These are phyloP conservation scores for Parnassius orleans DNA, from an alignment of 2,888 invertebrate species.

Conservation along the genomic window DNA sequence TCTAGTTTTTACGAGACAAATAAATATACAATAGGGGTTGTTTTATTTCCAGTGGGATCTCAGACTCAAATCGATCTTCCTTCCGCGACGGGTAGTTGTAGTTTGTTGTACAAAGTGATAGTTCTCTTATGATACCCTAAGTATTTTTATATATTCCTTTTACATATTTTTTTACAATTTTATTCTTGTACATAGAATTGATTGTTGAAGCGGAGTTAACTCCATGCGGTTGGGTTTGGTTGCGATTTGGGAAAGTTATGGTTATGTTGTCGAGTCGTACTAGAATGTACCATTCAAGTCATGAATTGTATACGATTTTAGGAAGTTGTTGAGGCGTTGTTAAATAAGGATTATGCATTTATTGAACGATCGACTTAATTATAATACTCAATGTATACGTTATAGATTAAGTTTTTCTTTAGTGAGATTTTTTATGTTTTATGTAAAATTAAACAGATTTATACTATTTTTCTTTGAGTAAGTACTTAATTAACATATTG, in stretches of 20 bases:
- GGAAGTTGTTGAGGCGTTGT: constrained; percentile 60
- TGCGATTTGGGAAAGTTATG: constrained; percentile 50
- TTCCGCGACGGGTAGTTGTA: constrained; percentile 63
- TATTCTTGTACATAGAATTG: constrained; percentile 70
- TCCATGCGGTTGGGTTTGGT: constrained; percentile 59
- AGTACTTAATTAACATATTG: constrained; percentile 49
- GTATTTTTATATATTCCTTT: constrained; percentile 80
- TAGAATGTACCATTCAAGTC: constrained; percentile 51
- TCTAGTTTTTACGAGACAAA: constrained; percentile 13
- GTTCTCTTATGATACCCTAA: constrained; percentile 78
- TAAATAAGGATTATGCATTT: constrained; percentile 73
- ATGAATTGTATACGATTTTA: constrained; percentile 72
- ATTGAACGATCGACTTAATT: constrained; percentile 68
- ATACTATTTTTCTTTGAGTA: constrained; percentile 45
- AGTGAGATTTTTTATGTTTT: constrained; percentile 67
- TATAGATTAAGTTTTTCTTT: constrained; percentile 66
- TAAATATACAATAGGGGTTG: constrained; percentile 9
- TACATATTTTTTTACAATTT: constrained; percentile 78
- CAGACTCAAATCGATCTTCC: constrained; percentile 51
- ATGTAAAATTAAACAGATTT: constrained; percentile 48
- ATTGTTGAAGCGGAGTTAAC: constrained; percentile 55
- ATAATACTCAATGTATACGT: constrained; percentile 79
- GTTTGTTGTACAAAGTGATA: constrained; percentile 79
- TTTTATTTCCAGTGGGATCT: constrained; percentile 25
- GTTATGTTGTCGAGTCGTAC: constrained; percentile 56